phyloP scores from a whole-genome alignment of 2,888 invertebrate genomes.

The Crioceris asparagi region DNA sequence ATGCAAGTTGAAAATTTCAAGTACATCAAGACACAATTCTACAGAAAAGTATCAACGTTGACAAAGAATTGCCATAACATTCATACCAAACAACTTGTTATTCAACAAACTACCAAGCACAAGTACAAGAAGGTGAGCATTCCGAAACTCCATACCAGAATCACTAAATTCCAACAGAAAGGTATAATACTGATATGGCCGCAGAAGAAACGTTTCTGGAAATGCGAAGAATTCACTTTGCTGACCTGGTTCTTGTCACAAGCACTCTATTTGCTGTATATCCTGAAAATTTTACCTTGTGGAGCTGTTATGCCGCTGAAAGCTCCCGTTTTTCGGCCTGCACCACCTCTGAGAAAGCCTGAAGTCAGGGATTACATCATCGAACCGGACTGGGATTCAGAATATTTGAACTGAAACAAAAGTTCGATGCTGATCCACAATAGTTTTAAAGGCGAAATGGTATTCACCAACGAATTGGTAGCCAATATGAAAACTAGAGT shows the following conservation, averaged over 20 bases:
- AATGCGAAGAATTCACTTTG: constrained; percentile 22
- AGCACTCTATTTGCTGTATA: constrained; percentile 27
- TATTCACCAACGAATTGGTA: too few species aligned
- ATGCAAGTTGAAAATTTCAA: constrained; percentile 18
- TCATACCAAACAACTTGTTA: too few species aligned
- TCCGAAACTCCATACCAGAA: constrained; percentile 12
- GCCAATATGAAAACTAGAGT: too few species aligned
- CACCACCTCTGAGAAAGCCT: constrained; percentile 26
- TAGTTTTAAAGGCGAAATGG: too few species aligned
- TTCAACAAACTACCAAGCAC: constrained; percentile 14
- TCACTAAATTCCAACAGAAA: constrained; percentile 21
- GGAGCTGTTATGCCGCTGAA: constrained; percentile 28
- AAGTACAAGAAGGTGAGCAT: constrained; percentile 20
- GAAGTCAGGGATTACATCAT: constrained; percentile 33
- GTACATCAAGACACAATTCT: constrained; percentile 21
- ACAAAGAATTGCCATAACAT: too few species aligned
- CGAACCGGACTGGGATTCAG: constrained; percentile 36
- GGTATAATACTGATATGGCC: constrained; percentile 24
- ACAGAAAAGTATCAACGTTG: too few species aligned
- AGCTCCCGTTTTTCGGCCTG: constrained; percentile 30
- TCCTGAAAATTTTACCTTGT: constrained; percentile 27
- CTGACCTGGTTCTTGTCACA: constrained; percentile 28
- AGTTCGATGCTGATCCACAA: too few species aligned
- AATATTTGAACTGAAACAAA: too few species aligned
- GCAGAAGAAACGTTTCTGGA: constrained; percentile 16